phyloP scores from a whole-genome alignment of 2,888 invertebrate species.

The Drosophila tripunctata region DNA sequence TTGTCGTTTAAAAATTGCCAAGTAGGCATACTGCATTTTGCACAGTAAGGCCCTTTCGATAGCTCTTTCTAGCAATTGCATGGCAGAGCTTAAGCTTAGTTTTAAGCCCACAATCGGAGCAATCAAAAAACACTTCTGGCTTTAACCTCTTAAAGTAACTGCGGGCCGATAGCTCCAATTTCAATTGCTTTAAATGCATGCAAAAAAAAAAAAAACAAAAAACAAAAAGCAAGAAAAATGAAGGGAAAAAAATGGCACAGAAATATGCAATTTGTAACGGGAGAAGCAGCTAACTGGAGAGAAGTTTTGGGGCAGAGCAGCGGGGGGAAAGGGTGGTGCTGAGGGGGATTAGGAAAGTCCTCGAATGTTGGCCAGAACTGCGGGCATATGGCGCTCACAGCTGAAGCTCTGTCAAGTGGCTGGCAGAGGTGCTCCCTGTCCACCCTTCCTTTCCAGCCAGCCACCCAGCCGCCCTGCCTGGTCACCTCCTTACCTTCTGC shows the following conservation, averaged over 20 bases:
- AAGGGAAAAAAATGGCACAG: conserved; percentile 11
- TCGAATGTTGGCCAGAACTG: conserved; percentile 41
- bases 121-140: neutral
- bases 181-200: conserved; percentile 18
- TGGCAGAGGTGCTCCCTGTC: neutral
- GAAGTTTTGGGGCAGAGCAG: neutral
- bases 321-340: neutral
- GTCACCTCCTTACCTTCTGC: neutral
- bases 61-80: no score
- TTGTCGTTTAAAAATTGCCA: no score
- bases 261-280: conserved; percentile 45
- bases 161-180: conserved; percentile 10
- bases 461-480: no score
- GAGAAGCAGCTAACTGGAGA: neutral
- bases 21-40: no score
- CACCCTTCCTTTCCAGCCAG: neutral
- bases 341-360: neutral
- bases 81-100: neutral
- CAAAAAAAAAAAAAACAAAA: no score
- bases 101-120: neutral
- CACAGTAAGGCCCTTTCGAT: no score
- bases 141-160: neutral
- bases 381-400: conserved; percentile 8
- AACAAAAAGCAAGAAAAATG: neutral
- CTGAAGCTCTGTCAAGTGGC: conserved; percentile 41